Evolutionary conservation across 1,140 invertebrate species (phyloP).

Genomic region (Aethina tumida): DNA sequence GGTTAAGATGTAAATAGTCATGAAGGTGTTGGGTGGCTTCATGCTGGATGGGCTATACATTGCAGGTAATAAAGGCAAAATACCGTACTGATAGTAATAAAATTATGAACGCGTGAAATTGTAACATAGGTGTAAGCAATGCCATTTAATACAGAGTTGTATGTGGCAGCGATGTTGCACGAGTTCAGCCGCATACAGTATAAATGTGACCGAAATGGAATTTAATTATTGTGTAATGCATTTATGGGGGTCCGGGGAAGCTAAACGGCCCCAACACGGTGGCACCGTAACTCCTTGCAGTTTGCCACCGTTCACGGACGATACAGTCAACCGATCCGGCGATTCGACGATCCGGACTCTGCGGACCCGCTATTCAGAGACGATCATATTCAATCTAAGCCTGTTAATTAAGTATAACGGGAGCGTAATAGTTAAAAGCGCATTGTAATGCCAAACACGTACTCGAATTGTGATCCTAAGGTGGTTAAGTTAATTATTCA

Average conservation of each 20-base stretch:
- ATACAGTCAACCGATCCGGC: too few relatives aligned
- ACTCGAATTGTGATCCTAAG: slow-evolving; percentile 30
- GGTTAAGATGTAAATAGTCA: too few relatives aligned
- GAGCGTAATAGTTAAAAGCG: slow-evolving; percentile 14
- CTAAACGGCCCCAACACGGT: too few relatives aligned
- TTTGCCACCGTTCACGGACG: too few relatives aligned
- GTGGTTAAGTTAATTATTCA: slow-evolving; percentile 32
- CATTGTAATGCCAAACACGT: slow-evolving; percentile 28
- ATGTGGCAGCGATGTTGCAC: slow-evolving; percentile 11
- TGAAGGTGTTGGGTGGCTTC: too few relatives aligned
- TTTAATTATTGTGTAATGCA: slow-evolving; percentile 35
- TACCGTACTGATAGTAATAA: slow-evolving; percentile 26
- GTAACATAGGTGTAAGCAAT: slow-evolving; percentile 33
- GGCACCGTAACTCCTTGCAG: too few relatives aligned
- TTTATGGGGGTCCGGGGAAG: slow-evolving; percentile 21
- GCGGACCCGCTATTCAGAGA: too few relatives aligned
- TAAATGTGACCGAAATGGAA: slow-evolving; percentile 33
- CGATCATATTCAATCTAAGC: slow-evolving; percentile 30
- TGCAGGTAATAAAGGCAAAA: slow-evolving; percentile 19
- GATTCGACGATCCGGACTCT: slow-evolving; percentile 14
- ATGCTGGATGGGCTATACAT: slow-evolving; percentile 11
- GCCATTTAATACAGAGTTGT: slow-evolving; percentile 31
- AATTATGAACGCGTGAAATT: slow-evolving; percentile 34
- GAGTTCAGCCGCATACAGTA: slow-evolving; percentile 29
- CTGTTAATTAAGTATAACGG: slow-evolving; percentile 28